Evolutionary conservation across 2,888 invertebrate genomes (phyloP).

Genomic region (Diadegma fenestrale): DNA sequence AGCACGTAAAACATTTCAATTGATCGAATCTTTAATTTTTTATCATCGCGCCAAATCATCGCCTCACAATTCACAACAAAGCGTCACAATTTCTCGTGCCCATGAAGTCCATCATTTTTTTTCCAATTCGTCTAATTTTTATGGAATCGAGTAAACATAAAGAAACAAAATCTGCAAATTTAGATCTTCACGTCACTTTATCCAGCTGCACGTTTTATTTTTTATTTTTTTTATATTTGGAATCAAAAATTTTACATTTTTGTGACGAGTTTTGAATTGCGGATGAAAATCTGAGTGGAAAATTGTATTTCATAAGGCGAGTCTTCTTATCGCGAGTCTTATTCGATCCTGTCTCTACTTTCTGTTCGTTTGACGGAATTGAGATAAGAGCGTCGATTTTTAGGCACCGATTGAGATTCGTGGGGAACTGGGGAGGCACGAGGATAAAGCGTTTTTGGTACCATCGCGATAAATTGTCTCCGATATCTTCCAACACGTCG

Average conservation of each 20-base stretch:
- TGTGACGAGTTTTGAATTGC: background rate
- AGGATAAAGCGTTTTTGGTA: conserved; percentile 54
- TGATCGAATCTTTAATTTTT: conserved; percentile 36
- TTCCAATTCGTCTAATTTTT: background rate
- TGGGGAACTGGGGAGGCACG: conserved; percentile 24
- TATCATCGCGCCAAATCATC: conserved; percentile 12
- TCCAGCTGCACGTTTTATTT: background rate
- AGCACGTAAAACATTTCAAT: conserved; percentile 48
- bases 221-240: too few relatives aligned
- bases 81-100: background rate
- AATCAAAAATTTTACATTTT: too few relatives aligned
- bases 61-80: background rate
- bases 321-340: conserved; percentile 35
- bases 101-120: background rate
- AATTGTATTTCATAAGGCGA: conserved; percentile 31
- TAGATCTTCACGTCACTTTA: background rate
- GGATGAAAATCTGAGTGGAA: conserved; percentile 7
- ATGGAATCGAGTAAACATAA: background rate
- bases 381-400: conserved; percentile 54
- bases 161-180: background rate
- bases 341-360: conserved; percentile 18
- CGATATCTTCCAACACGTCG: conserved; percentile 39
- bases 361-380: conserved; percentile 26
- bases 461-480: conserved; percentile 49
- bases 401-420: conserved; percentile 48